Conservation (phyloP, 1,140 invertebrate species). For the Drosophila sechellia region DNA sequence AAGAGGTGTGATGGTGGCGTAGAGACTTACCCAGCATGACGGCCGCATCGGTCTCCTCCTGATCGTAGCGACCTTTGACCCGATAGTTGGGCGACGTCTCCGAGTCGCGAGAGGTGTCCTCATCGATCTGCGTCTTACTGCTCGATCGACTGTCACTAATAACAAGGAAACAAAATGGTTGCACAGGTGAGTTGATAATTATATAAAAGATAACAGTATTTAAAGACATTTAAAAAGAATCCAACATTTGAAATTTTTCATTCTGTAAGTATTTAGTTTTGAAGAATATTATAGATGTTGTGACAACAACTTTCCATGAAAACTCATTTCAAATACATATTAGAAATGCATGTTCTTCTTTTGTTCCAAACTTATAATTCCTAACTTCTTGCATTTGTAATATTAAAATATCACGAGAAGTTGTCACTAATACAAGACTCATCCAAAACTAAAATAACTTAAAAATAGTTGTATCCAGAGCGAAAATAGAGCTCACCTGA, state of each 20-base stretch:
- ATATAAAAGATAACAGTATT: not conserved
- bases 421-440: too few relatives aligned
- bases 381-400: too few relatives aligned
- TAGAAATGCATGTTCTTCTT: too few relatives aligned
- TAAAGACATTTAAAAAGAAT: not conserved
- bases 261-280: too few relatives aligned
- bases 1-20: slow-evolving; percentile 54
- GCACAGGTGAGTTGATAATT: not conserved
- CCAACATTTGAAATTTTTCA: too few relatives aligned
- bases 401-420: too few relatives aligned
- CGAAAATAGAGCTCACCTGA: slow-evolving; percentile 54
- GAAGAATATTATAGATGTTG: too few relatives aligned
- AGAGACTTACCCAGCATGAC: slow-evolving; percentile 93
- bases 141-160: slow-evolving; percentile 85
- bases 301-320: too few relatives aligned
- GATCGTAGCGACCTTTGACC: slow-evolving; percentile 91
- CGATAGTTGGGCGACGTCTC: slow-evolving; percentile 93
- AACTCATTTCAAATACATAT: too few relatives aligned
- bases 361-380: too few relatives aligned
- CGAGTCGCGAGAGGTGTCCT: slow-evolving; percentile 95
- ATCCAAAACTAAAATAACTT: too few relatives aligned
- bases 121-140: slow-evolving; percentile 89
- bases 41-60: slow-evolving; percentile 97
- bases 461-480: too few relatives aligned
- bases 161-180: not conserved